phyloP scores from a whole-genome alignment of 2,113 vertebrate species.

The Ageneiosus marmoratus region DNA sequence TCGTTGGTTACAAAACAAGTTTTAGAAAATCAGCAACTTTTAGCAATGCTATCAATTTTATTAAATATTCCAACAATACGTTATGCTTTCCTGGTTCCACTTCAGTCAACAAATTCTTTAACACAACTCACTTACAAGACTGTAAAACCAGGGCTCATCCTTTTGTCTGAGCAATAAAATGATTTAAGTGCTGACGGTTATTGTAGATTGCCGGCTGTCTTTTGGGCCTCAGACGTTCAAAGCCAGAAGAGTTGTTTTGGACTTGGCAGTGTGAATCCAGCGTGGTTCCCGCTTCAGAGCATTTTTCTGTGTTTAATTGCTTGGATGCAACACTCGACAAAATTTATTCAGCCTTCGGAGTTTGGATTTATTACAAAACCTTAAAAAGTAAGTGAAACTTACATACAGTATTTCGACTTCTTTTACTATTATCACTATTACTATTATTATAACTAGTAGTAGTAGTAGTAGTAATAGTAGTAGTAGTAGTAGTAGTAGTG shows the following conservation, averaged over 20 bases:
- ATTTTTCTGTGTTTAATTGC: neutral
- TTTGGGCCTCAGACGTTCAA: constrained; percentile 71
- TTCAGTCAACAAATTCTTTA: neutral
- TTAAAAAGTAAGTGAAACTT: neutral
- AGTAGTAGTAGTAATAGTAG: neutral
- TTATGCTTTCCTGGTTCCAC: neutral
- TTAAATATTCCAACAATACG: neutral
- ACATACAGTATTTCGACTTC: constrained; percentile 14
- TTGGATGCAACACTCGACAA: neutral
- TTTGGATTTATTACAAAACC: neutral
- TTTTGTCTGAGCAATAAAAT: constrained; percentile 69
- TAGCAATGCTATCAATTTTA: neutral
- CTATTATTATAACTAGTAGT: neutral
- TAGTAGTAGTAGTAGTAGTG: neutral
- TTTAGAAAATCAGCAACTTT: neutral
- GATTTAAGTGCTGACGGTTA: constrained; percentile 66
- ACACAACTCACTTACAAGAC: constrained; percentile 34
- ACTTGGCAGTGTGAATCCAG: constrained; percentile 70
- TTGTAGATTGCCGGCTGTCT: constrained; percentile 63
- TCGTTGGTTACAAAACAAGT: neutral
- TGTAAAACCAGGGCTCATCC: constrained; percentile 61
- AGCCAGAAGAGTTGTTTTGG: constrained; percentile 68
- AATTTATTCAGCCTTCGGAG: neutral
- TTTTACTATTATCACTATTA: neutral
- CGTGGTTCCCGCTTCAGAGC: constrained; percentile 24